These are phyloP conservation scores for Periplaneta americana DNA, from an alignment of 1,140 invertebrate genomes.

Conservation along the genomic window DNA sequence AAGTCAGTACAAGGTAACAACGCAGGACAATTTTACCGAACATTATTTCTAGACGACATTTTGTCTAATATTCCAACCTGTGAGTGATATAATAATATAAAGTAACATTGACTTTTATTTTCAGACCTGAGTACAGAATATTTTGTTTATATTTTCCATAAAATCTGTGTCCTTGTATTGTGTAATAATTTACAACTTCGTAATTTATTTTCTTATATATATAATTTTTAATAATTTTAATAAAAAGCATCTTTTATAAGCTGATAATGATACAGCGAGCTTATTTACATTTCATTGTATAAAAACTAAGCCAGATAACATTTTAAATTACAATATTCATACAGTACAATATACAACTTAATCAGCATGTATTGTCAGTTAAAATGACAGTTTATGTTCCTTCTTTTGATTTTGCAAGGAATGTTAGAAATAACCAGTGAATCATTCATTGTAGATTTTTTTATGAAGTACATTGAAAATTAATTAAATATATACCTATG, in stretches of 20 bases:
- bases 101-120: neutral
- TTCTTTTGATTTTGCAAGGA: neutral
- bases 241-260: neutral
- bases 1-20: too few relatives aligned
- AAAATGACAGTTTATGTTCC: neutral
- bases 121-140: slow-evolving; percentile 7
- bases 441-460: neutral
- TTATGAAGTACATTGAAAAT: neutral
- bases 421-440: neutral
- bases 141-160: neutral
- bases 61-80: too few relatives aligned
- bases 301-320: slow-evolving; percentile 6
- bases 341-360: neutral
- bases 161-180: neutral
- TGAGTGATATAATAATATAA: too few relatives aligned
- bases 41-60: too few relatives aligned
- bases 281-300: slow-evolving; percentile 9
- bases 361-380: neutral
- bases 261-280: slow-evolving; percentile 1
- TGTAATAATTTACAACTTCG: slow-evolving; percentile 1
- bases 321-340: neutral
- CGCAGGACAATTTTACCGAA: too few relatives aligned
- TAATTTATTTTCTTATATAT: neutral
- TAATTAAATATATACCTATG: neutral
- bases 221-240: neutral